A percentile compares a stretch with the other conserved stretches of the same genome.
Evolutionary conservation across 2,797 vertebrate species (phyloP).

Genomic region (Anisognathus igniventris): DNA sequence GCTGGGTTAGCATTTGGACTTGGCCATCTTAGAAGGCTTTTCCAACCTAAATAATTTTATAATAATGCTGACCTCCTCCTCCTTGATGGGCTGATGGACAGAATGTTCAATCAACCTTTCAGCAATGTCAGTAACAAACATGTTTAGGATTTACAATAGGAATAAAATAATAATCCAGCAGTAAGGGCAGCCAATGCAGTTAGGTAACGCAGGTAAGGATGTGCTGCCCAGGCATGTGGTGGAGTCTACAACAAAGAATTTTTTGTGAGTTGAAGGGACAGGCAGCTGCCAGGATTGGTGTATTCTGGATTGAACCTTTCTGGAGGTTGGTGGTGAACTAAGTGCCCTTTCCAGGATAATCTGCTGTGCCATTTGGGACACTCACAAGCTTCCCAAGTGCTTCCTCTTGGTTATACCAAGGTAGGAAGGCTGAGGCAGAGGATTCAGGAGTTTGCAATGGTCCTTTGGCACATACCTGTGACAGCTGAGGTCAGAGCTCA

Average conservation of each 20-base stretch:
- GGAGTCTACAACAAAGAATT: neutral
- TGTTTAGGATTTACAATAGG: neutral
- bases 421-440: neutral
- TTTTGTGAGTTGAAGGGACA: neutral
- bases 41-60: neutral
- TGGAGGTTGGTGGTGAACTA: neutral
- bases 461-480: neutral
- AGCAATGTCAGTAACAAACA: neutral
- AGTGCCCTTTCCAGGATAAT: neutral
- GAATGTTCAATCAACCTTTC: neutral
- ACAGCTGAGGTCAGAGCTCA: neutral
- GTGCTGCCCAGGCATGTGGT: neutral
- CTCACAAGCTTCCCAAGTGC: neutral
- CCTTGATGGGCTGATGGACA: neutral
- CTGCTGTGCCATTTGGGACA: neutral
- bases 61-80: neutral
- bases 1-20: neutral
- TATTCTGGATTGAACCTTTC: neutral
- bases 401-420: rapidly evolving
- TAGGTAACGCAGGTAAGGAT: neutral
- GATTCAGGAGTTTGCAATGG: neutral
- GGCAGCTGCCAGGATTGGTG: neutral
- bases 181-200: neutral
- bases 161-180: neutral
- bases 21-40: neutral